Evolutionary conservation across 2,888 invertebrate species (phyloP).

Genomic region (Blastobasis adustella): DNA sequence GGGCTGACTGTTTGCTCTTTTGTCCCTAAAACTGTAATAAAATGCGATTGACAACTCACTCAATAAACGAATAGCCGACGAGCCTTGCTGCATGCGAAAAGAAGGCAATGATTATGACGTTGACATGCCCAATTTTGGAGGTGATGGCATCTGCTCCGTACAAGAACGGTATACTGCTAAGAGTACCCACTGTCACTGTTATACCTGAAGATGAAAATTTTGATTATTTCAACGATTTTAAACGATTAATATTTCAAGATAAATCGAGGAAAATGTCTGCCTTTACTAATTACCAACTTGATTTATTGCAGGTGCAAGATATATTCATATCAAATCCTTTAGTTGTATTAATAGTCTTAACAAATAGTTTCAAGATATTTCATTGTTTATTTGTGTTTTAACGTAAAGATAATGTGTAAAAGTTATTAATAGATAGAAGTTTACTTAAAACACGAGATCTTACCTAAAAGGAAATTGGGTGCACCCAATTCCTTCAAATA

Average conservation of each 20-base stretch:
- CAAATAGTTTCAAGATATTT: too few relatives aligned
- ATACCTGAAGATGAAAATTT: conserved; percentile 70
- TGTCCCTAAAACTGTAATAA: background rate
- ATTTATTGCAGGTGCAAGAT: too few relatives aligned
- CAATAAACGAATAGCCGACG: conserved; percentile 89
- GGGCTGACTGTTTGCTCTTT: too few relatives aligned
- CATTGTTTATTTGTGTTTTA: too few relatives aligned
- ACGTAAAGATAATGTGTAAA: too few relatives aligned
- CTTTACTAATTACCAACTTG: too few relatives aligned
- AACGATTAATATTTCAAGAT: too few relatives aligned
- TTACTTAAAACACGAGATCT: conserved; percentile 20
- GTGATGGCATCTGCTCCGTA: conserved; percentile 90
- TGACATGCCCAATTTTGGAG: conserved; percentile 86
- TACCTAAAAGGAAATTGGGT: conserved; percentile 87
- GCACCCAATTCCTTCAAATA: conserved; percentile 89
- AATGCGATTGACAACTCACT: conserved; percentile 72
- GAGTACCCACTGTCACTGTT: conserved; percentile 88
- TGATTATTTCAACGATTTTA: too few relatives aligned
- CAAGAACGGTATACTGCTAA: conserved; percentile 89
- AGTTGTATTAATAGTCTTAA: too few relatives aligned
- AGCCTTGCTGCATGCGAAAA: conserved; percentile 88
- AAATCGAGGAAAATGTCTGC: too few relatives aligned
- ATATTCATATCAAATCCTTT: too few relatives aligned
- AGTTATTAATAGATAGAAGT: too few relatives aligned
- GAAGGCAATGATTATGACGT: conserved; percentile 88